Evolutionary conservation across 2,888 invertebrate species (phyloP), one percentile per base, ranked within the genome.

Genomic region (Timandra comae): DNA sequence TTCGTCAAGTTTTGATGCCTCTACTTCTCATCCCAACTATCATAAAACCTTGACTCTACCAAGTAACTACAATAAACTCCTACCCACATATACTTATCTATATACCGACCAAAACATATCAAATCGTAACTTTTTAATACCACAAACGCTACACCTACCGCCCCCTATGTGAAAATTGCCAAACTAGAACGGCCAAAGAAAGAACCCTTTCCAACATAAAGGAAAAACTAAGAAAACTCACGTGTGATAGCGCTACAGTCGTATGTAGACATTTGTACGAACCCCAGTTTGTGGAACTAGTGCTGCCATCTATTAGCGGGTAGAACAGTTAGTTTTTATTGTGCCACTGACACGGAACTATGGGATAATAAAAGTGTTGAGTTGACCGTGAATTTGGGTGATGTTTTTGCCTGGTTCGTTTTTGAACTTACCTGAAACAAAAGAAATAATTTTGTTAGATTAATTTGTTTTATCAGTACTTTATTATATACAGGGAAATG

Each of bases 301-400:
- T 54, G 50, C 70, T 49, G 72, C 84, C 82, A 84, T 78, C 82
- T 84, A 49, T 68, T 62, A 64, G 49, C 59, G 78, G 58, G 71
- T 80, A 78, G 50, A 64, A 10, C 29, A 29, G 7, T 29, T 29
- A 20, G 20, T 29, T 43, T 48, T 45, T 46, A 43, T 40, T 41
- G 31, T 38, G 38, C 30, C 33, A 37, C 33, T 34, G 41, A 41
- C 39, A 41, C 36, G 43, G 43, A 42, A 41, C 28, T 49, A n/a
- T n/a, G n/a, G n/a, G n/a, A n/a, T n/a, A n/a, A n/a, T n/a, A 40
- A 43, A 45, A 46, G 29, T 42, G 43, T 46, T 40, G 43, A 33
- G 33, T 35, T 42, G 41, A 37, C 49, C 46, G 30, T 49, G 48
- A 45, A 49, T 34, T n/a, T n/a, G n/a, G n/a, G n/a, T n/a, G n/a